Conservation (phyloP, 2,113 vertebrate species). For the Scytalopus superciliaris region DNA sequence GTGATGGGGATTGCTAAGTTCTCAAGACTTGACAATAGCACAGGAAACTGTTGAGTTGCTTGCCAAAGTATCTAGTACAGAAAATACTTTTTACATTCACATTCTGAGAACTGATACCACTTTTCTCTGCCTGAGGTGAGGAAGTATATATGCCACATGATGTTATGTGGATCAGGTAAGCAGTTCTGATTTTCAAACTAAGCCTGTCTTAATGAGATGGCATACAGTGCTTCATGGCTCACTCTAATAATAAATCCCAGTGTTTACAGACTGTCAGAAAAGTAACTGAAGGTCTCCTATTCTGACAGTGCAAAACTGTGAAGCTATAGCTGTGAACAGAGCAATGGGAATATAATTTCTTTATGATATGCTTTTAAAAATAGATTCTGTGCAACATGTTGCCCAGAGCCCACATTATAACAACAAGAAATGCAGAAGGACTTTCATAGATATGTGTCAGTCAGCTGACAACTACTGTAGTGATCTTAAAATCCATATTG, state of each 20-base stretch:
- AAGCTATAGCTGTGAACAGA: not conserved
- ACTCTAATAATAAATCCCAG: not conserved
- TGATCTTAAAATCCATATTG: not conserved
- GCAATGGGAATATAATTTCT: not conserved
- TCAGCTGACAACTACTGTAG: not conserved
- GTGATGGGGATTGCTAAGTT: not conserved
- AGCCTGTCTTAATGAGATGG: not conserved
- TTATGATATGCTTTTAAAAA: not conserved
- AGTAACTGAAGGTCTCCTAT: not conserved
- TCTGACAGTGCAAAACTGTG: not conserved
- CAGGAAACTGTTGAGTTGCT: not conserved
- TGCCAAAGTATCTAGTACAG: not conserved
- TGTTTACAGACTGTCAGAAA: not conserved
- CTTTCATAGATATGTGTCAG: not conserved
- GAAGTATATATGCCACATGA: rapidly evolving
- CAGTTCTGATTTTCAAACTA: not conserved
- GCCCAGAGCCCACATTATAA: not conserved
- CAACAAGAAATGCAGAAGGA: not conserved
- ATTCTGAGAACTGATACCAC: not conserved
- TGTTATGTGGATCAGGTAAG: not conserved
- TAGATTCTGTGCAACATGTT: not conserved
- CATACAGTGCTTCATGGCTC: not conserved
- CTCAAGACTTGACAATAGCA: not conserved
- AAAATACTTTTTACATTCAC: not conserved
- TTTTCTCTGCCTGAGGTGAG: not conserved